Evolutionary conservation across 1,140 invertebrate genomes (phyloP), one percentile per base, ranked within the genome.

Genomic region (Tetragnatha versicolor): DNA sequence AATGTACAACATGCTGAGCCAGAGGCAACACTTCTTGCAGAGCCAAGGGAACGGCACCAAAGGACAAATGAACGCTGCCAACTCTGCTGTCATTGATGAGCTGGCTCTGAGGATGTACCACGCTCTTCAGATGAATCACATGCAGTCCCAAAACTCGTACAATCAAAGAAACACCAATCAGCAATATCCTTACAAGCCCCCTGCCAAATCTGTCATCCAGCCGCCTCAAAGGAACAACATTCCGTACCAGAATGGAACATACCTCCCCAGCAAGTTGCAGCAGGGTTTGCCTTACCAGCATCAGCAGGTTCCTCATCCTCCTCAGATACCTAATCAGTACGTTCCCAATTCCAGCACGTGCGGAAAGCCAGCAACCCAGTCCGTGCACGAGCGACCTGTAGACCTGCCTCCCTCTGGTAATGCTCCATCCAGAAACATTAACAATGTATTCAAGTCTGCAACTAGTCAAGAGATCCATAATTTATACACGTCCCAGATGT

Each of bases 381-480:
- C 60, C 10, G 73, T 77, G 0, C 60, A 53, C 37, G 73, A 77
- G 31, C 73, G 66, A 53, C 73, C 73, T 14, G 73, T 77, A 17
- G 73, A 77, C 42, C 42, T 77, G 14, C 73, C 73, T 10, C 60
- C 73, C 10, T 77, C 60, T 27, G 42, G 31, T 14, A 65, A 61
- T 29, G 3, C 55, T 12, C 73, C 73, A 25, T 66, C 60, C 6
- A 65, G 73, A 27, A 65, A 61, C 20, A 45, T 65, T 25, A 77
- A 66, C 20, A 29, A 49, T 65, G 73, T 79, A 25, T 69, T 79
- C 39, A 79, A 69, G 31, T 69, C 76, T 58, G 76, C 76, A 47
- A 79, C 76, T 60, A 79, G 76, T 79, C 65, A 79, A 69, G 65
- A 79, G 49, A 79, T 79, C 29, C 76, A 79, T 20, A 69, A 79